These are phyloP conservation scores for Aphyosemion australe DNA, from an alignment of 2,113 vertebrate genomes.

Conservation along the genomic window DNA sequence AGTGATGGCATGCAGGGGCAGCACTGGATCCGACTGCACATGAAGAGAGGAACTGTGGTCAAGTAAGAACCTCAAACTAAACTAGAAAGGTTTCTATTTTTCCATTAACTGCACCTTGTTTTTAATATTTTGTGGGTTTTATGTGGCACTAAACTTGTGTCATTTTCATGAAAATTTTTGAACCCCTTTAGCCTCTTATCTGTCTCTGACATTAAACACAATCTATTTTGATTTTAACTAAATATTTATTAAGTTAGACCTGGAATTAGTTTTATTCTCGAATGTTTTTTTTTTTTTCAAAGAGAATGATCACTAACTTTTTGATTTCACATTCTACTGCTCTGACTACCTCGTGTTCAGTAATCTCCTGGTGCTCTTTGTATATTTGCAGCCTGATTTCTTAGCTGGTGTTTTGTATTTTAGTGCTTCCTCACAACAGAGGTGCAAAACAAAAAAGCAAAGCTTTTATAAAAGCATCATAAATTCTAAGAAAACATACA, in stretches of 20 bases:
- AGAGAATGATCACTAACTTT: background rate
- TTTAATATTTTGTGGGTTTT: no score
- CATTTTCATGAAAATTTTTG: background rate
- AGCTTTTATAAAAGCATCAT: no score
- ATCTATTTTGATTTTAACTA: background rate
- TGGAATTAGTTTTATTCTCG: no score
- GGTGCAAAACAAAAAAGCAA: background rate
- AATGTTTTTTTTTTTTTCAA: no score
- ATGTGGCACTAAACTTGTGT: no score
- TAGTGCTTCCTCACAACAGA: background rate
- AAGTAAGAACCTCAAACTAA: constrained; percentile 81
- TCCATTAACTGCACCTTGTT: background rate
- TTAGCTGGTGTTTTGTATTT: background rate
- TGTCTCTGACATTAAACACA: background rate
- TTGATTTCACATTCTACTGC: background rate
- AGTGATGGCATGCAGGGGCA: constrained; percentile 97
- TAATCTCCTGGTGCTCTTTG: background rate
- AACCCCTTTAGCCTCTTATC: background rate
- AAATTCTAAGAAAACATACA: no score
- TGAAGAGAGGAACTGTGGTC: constrained; percentile 97
- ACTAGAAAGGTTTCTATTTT: background rate
- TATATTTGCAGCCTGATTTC: background rate
- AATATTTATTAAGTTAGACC: background rate
- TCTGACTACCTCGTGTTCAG: background rate
- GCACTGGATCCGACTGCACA: constrained; percentile 97